Conservation (phyloP, 2,797 vertebrate species). For the Sphaeramia orbicularis region DNA sequence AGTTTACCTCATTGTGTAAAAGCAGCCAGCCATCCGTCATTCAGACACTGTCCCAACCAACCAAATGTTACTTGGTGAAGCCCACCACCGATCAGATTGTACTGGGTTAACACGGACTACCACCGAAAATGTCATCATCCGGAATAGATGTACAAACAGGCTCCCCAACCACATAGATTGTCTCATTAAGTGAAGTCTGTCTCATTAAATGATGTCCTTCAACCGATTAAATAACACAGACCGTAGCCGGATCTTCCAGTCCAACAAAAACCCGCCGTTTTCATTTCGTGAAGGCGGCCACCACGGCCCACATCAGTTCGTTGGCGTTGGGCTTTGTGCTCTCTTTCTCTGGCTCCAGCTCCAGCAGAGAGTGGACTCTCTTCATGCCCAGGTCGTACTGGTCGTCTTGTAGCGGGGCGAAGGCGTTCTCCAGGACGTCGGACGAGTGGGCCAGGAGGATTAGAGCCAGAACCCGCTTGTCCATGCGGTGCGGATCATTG, state of each 20-base stretch:
- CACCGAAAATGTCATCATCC: constrained; percentile 71
- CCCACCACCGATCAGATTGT: constrained; percentile 79
- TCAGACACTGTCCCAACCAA: constrained; percentile 54
- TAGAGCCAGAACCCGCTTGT: constrained; percentile 94
- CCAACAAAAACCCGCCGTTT: constrained; percentile 49
- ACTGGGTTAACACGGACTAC: constrained; percentile 73
- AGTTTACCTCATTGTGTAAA: constrained; percentile 51
- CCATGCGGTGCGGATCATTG: constrained; percentile 96
- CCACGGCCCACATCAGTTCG: constrained; percentile 98
- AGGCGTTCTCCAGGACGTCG: constrained; percentile 97
- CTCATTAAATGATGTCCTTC: constrained; percentile 75
- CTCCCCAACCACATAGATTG: constrained; percentile 78
- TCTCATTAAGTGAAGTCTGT: constrained; percentile 78
- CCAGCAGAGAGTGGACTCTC: constrained; percentile 93
- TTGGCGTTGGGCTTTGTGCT: constrained; percentile 91
- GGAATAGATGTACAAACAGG: constrained; percentile 73
- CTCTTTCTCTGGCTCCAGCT: constrained; percentile 96
- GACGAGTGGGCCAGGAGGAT: constrained; percentile 97
- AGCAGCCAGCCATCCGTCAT: constrained; percentile 56
- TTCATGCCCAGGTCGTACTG: constrained; percentile 98
- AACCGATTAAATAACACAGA: constrained; percentile 78
- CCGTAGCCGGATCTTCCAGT: constrained; percentile 75
- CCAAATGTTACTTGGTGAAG: constrained; percentile 66
- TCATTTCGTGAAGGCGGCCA: constrained; percentile 97
- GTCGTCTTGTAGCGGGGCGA: constrained; percentile 96